Base-by-base conservation (phyloP, 2,888 invertebrate genomes). In the Cremastinae sp. region DNA sequence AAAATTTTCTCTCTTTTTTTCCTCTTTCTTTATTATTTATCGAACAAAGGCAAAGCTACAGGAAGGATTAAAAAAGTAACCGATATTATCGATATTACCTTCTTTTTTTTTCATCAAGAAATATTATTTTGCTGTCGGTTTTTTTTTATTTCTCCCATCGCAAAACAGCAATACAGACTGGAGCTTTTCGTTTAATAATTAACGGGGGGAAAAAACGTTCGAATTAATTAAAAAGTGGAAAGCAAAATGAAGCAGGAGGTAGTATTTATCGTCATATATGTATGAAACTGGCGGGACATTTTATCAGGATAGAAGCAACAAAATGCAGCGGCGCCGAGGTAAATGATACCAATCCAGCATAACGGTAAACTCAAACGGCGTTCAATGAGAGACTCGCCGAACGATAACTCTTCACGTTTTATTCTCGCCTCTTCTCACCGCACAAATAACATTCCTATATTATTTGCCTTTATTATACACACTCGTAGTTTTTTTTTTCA, bases 261-360 rank as follows among this genome's bases (percentile, higher is more conserved):
- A 45, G 45, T 43, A 54, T 56, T 45, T 36, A n/a, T n/a, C n/a
- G n/a, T n/a, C n/a, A n/a, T n/a, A 56, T 47, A 56, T 68, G 45
- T n/a, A 68, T 12, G 28, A 64, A 69, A 10, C 38, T 28, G 68
- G 78, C 82, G 20, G n/a, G 68, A 36, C 12, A 80, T 84, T 86
- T 87, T 87, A 88, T 88, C 86, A 85, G 82, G 85, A 86, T 87
- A 84, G 83, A 86, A 85, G 86, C 85, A 61, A 61, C 53, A 49
- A 61, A 41, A 75, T 66, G 54, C 53, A 62, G 38, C 58, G 51
- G 43, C 28, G 62, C 36, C 14, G 28, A 28, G 28, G 51, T 36
- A 34, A 59, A 58, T 12, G 56, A 68, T 68, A 68, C 56, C 62
- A 64, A 58, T 64, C 47, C 43, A 81, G 84, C 85, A 65, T 87